Base-by-base conservation (phyloP, 2,888 invertebrate genomes). In the Glaucopsyche alexis region DNA sequence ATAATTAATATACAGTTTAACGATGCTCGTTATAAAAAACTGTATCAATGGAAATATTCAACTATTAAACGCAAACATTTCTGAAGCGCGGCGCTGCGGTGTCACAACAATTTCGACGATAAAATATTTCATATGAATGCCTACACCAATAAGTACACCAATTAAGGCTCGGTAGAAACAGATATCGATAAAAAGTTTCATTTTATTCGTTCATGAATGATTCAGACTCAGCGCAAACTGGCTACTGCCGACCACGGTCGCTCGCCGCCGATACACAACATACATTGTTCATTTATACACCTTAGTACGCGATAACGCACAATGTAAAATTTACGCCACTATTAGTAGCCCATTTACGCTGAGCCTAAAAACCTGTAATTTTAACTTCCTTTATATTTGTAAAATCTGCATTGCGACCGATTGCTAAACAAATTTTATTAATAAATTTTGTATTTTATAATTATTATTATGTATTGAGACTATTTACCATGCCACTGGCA, bases 151-250 rank as follows among this genome's bases (percentile, higher is more conserved):
- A 60, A 14, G 66, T 69, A 47, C 69, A 47, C 29, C 69, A 69
- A 69, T 69, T 69, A 69, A 69, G 19, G 45, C 16, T 6, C 14
- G 11, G 49, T 29, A 47, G 69, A 29, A 67, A 69, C 47, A 19
- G 47, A 69, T 67, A 67, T 38, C 49, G 49, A 69, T 69, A 19
- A 69, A 66, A 69, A 74, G 72, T 73, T 69, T 40, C n/a, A 72
- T 73, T 38, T 72, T 67, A 75, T 73, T 55, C 60, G 60, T 74
- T 74, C 74, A 76, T 75, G 75, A 77, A 75, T 74, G 75, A 75
- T 75, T 74, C 75, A 75, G 47, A 2, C 60, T 60, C 8, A 0
- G 60, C 13, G 29, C 60, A 60, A 11, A 60, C 29, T 29, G 29
- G 29, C 60, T 13, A 60, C 60, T 38, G 38, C 29, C 13, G 0